Percentiles rank a stretch among this genome's conserved stretches.
Conservation (phyloP, 2,888 invertebrate species). For the Lithodes maja region DNA sequence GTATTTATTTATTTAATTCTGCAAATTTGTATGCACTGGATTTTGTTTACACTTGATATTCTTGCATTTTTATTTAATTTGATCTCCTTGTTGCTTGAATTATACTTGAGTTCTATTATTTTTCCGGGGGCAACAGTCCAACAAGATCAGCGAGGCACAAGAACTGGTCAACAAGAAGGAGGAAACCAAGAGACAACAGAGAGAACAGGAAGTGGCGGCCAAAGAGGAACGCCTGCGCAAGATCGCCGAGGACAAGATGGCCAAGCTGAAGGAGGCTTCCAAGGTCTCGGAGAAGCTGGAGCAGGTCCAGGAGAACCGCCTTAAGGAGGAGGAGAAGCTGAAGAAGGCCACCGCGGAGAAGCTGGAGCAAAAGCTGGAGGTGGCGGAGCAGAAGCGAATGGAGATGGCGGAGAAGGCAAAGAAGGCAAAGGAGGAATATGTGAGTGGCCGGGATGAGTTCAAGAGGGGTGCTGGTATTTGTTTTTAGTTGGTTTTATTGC, state of each 20-base stretch:
- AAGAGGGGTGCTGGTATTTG: neutral
- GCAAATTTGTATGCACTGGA: no score
- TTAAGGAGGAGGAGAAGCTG: slow-evolving; percentile 65
- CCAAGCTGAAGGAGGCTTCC: slow-evolving; percentile 29
- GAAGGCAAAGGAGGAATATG: slow-evolving; percentile 67
- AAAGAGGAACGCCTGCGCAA: slow-evolving; percentile 61
- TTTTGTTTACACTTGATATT: no score
- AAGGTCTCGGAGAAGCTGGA: slow-evolving; percentile 68
- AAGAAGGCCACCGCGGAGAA: slow-evolving; percentile 71
- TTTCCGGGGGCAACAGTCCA: slow-evolving; percentile 48
- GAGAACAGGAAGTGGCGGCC: slow-evolving; percentile 50
- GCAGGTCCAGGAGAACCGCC: slow-evolving; percentile 70
- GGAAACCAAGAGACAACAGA: slow-evolving; percentile 33
- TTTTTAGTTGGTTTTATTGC: neutral
- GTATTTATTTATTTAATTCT: no score
- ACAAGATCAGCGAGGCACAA: slow-evolving; percentile 65
- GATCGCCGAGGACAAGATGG: slow-evolving; percentile 58
- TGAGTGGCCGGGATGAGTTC: slow-evolving; percentile 28
- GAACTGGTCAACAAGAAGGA: slow-evolving; percentile 53
- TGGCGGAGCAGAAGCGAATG: slow-evolving; percentile 71
- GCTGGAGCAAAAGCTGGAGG: slow-evolving; percentile 71
- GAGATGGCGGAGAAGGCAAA: slow-evolving; percentile 62
- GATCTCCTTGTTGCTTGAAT: neutral
- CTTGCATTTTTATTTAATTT: no score
- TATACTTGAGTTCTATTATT: neutral